Evolutionary conservation across 2,113 vertebrate species (phyloP).

Genomic region (Anthoscopus minutus): DNA sequence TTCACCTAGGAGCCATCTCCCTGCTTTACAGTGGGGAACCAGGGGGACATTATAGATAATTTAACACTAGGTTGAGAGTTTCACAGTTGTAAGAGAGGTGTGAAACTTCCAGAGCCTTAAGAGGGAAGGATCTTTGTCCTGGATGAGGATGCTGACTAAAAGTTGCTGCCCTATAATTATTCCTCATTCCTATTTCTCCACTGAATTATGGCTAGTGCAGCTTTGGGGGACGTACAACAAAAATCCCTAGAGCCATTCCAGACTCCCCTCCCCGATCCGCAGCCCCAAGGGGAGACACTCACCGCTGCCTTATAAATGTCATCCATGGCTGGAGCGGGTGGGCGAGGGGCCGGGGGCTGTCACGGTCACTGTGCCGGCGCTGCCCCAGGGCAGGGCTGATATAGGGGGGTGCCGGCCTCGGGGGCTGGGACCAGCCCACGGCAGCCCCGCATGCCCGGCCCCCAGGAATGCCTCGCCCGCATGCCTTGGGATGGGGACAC

Average conservation of each 20-base stretch:
- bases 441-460: neutral
- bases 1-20: neutral
- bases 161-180: neutral
- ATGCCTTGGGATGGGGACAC: neutral
- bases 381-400: slow-evolving; percentile 23
- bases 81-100: neutral
- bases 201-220: neutral
- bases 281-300: slow-evolving; percentile 23
- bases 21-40: neutral
- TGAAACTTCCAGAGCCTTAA: neutral
- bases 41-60: neutral
- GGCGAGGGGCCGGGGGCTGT: neutral
- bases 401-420: slow-evolving; percentile 25
- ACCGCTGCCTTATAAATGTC: slow-evolving; percentile 87
- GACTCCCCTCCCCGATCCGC: neutral
- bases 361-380: neutral
- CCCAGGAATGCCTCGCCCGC: neutral
- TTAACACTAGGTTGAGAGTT: neutral
- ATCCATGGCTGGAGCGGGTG: slow-evolving; percentile 69
- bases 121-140: neutral
- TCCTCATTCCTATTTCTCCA: neutral
- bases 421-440: neutral
- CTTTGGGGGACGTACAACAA: neutral
- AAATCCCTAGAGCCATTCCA: fast-evolving
- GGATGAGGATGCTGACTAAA: neutral